Conservation (phyloP, 2,888 invertebrate genomes). For the Rhagophthalmus giganteus region DNA sequence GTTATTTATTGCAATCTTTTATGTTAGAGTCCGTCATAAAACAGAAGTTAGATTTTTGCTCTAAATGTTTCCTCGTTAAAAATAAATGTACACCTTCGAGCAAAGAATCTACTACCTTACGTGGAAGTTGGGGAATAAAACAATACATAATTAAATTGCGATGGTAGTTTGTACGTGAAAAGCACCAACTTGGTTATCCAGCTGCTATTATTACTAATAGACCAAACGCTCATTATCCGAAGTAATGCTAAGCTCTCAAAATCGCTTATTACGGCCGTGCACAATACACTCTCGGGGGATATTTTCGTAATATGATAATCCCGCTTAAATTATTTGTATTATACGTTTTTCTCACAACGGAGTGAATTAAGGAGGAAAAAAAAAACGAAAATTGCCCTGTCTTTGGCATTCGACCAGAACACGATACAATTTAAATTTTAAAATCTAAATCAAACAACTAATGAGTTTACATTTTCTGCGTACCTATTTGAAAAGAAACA, state of each 20-base stretch:
- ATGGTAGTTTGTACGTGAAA: conserved; percentile 16
- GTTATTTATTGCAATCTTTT: too few relatives aligned
- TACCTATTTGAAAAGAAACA: too few relatives aligned
- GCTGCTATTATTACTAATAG: conserved; percentile 23
- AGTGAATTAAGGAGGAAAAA: too few relatives aligned
- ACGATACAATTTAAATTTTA: too few relatives aligned
- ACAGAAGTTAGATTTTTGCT: too few relatives aligned
- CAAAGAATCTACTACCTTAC: neutral
- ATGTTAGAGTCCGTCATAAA: too few relatives aligned
- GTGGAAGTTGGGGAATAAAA: conserved; percentile 13
- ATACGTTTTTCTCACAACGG: too few relatives aligned
- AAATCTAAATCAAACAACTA: too few relatives aligned
- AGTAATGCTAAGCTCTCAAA: conserved; percentile 18
- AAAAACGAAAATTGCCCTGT: too few relatives aligned
- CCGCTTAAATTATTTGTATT: conserved; percentile 2
- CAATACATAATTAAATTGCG: conserved; percentile 19
- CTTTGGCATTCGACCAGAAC: too few relatives aligned
- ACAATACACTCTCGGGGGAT: conserved; percentile 17
- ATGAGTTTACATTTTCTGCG: too few relatives aligned
- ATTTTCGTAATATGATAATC: conserved; percentile 20
- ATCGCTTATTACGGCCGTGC: conserved; percentile 20
- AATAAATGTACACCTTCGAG: conserved; percentile 11
- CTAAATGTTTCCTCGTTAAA: too few relatives aligned
- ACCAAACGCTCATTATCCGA: conserved; percentile 19
- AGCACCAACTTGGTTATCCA: conserved; percentile 19